Evolutionary conservation across 2,113 vertebrate species (phyloP).

Genomic region (Chrysochloris asiatica): DNA sequence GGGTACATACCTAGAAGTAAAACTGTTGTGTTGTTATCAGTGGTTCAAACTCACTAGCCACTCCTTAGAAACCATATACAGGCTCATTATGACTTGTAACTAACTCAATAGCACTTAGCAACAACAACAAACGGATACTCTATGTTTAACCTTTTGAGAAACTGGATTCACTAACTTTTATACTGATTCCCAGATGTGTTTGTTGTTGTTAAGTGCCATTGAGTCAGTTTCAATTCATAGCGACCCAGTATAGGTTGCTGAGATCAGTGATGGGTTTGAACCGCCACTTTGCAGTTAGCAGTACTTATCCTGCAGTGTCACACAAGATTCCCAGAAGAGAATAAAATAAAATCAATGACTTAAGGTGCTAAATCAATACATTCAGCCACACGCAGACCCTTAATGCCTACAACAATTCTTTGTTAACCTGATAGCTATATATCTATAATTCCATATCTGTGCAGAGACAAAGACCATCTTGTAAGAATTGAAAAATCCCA

Average conservation of each 20-base stretch:
- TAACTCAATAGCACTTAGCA: too few relatives aligned
- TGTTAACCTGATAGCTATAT: not conserved
- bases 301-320: too few relatives aligned
- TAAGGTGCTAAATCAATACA: not conserved
- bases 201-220: too few relatives aligned
- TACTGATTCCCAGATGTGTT: not conserved
- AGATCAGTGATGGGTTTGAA: too few relatives aligned
- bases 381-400: not conserved
- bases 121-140: not conserved
- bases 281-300: too few relatives aligned
- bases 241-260: too few relatives aligned
- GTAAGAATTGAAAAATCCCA: not conserved
- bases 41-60: too few relatives aligned
- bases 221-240: too few relatives aligned
- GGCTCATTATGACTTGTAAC: too few relatives aligned
- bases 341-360: not conserved
- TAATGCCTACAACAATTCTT: not conserved
- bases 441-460: not conserved
- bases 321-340: conserved; percentile 4
- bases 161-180: not conserved
- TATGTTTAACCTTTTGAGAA: not conserved
- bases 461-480: not conserved
- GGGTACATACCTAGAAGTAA: not conserved
- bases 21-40: not conserved
- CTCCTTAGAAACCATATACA: too few relatives aligned